Conservation (phyloP, 2,113 vertebrate genomes). For the Platichthys stellatus region DNA sequence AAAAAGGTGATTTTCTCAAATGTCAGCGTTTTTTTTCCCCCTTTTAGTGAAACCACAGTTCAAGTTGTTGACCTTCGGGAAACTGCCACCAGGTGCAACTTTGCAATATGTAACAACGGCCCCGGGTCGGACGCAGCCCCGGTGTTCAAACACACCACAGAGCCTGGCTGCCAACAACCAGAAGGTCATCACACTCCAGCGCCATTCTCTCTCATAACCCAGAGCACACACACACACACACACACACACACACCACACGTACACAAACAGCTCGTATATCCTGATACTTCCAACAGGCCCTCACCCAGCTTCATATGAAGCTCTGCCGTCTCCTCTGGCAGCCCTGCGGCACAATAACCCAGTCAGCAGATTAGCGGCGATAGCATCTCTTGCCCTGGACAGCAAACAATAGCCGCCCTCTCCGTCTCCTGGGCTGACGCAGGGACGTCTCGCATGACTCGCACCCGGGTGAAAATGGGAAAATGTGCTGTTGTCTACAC, state of each 20-base stretch:
- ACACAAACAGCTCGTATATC: neutral
- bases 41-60: neutral
- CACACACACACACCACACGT: neutral
- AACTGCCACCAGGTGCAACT: too few species aligned
- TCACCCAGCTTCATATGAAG: constrained; percentile 30
- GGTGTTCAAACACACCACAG: neutral
- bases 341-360: constrained; percentile 44
- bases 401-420: constrained; percentile 55
- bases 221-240: neutral
- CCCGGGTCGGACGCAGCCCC: neutral
- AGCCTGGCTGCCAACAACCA: neutral
- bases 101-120: neutral
- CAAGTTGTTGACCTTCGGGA: neutral
- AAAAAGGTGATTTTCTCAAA: too few species aligned
- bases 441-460: constrained; percentile 32
- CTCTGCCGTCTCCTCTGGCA: constrained; percentile 31
- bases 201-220: neutral
- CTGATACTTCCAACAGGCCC: constrained; percentile 10
- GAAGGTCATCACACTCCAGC: constrained; percentile 16
- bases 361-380: constrained; percentile 57
- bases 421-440: constrained; percentile 20
- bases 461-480: constrained; percentile 20
- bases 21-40: too few species aligned
- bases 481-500: constrained; percentile 27
- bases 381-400: constrained; percentile 46